These are phyloP conservation scores for Argopecten irradians DNA, from an alignment of 1,140 invertebrate genomes.

Conservation along the genomic window DNA sequence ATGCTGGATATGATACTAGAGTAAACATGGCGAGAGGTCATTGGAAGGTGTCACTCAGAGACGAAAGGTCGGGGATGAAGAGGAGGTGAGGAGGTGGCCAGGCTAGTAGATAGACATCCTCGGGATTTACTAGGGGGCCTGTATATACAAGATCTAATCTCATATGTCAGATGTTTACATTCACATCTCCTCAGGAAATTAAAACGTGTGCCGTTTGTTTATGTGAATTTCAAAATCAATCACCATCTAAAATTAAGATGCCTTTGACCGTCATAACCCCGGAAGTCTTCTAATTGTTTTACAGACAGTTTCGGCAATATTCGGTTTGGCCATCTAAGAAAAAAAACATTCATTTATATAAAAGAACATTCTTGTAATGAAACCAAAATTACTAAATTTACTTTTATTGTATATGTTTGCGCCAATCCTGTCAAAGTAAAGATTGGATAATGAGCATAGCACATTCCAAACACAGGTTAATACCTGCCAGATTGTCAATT, in stretches of 20 bases:
- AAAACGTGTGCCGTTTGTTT: background rate
- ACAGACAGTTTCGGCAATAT: background rate
- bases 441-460: background rate
- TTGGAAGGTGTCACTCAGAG: background rate
- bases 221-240: background rate
- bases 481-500: background rate
- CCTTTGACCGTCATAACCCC: background rate
- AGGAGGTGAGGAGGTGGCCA: background rate
- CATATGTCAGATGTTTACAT: background rate
- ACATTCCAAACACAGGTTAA: background rate
- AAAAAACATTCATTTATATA: background rate
- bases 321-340: background rate
- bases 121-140: background rate
- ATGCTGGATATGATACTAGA: background rate
- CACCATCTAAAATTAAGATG: background rate
- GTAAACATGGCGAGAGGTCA: background rate
- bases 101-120: background rate
- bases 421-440: background rate
- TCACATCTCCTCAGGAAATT: background rate
- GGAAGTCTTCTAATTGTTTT: background rate
- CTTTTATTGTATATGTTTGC: background rate
- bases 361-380: background rate
- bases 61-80: background rate
- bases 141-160: background rate
- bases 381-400: background rate